These are phyloP conservation scores for Poeciliopsis turrubarensis DNA, from an alignment of 2,113 vertebrate species.

Conservation along the genomic window DNA sequence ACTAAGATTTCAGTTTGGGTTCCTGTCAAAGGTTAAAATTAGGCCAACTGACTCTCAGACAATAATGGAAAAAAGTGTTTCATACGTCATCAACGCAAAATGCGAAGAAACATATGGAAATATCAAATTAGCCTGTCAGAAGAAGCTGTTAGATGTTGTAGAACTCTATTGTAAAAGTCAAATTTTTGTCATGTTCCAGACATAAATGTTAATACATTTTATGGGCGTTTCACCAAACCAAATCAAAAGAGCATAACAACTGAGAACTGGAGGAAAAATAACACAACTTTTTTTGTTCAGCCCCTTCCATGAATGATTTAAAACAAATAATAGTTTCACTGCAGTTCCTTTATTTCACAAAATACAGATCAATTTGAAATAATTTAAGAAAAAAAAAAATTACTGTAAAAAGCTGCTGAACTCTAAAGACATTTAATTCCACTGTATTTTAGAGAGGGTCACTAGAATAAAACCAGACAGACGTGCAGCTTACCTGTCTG, in stretches of 20 bases:
- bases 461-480: too few relatives aligned
- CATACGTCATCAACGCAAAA: background rate
- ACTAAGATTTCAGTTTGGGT: background rate
- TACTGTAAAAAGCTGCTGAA: too few relatives aligned
- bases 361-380: background rate
- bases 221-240: too few relatives aligned
- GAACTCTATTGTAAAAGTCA: background rate
- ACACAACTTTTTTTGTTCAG: background rate
- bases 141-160: background rate
- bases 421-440: too few relatives aligned
- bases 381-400: too few relatives aligned
- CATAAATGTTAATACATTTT: too few relatives aligned
- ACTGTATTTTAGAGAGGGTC: too few relatives aligned
- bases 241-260: background rate
- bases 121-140: background rate
- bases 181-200: background rate
- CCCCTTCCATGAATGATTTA: background rate
- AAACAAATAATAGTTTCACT: background rate
- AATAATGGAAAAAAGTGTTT: background rate
- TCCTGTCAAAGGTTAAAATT: background rate
- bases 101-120: background rate
- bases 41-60: background rate
- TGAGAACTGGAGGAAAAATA: background rate
- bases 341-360: background rate
- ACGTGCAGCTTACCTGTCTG: slow-evolving; percentile 82